Base-by-base conservation (phyloP, 2,797 vertebrate genomes). In the Schizothorax lantsangensis region DNA sequence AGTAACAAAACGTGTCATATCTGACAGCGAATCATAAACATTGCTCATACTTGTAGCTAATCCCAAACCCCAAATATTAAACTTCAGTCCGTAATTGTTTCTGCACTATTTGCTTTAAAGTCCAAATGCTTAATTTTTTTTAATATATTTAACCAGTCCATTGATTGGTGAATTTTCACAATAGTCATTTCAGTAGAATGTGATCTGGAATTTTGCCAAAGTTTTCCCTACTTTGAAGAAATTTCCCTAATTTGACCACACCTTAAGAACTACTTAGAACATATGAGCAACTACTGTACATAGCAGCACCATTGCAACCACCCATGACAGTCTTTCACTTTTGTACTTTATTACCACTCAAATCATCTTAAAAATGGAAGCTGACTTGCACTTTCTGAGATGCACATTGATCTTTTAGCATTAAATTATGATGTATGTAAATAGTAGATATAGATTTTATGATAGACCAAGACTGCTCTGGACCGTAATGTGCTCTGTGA, bases 1-100 rank as follows among this genome's bases (percentile, higher is more conserved):
- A 12, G 0, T 26, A 75, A 86, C 69, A 52, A 73, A 86, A 57
- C 49, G 26, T 73, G 8, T 64, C 9, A 19, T 62, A 47, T 81
- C 30, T 30, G 52, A 86, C 59, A 66, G 33, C 8, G 6, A 33
- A 23, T 40, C 19, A 62, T 77, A 54, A n/a, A 19, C 19, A 23
- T 59, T 66, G 72, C 49, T 83, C 23, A 14, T 54, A 59, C 8
- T 73, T 40, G 36, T 45, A 68, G 19, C 43, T 62, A 23, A 81
- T 33, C 11, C 47, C 17, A 81, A 81, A 69, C 5, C 40, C 33
- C 30, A 69, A 69, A 7, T 68, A 69, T 38, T 69, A 71, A 52
- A 38, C 64, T 33, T 47, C 0, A 8, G 40, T 19, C 0, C 2
- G 1, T 23, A 79, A 43, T 38, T 8, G 14, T n/a, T n/a, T 21